Conservation (phyloP, 2,113 vertebrate genomes). For the Dasyornis broadbenti region DNA sequence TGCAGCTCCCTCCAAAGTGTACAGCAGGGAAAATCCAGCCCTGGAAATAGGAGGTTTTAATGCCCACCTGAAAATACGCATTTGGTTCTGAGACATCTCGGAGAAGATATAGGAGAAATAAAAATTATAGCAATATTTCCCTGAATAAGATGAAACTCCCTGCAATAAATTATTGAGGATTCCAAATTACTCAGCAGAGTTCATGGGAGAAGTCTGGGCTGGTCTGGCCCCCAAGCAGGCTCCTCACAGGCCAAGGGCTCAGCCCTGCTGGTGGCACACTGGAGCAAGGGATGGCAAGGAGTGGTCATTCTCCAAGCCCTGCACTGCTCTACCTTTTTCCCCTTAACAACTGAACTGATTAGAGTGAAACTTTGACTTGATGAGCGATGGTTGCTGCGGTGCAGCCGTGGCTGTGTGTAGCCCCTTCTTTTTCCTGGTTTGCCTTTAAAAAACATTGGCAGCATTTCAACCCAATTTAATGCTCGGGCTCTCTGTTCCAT, state of each 20-base stretch:
- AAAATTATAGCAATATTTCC: background rate
- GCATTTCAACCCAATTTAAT: constrained; percentile 37
- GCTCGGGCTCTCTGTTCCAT: constrained; percentile 25
- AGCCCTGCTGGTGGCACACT: background rate
- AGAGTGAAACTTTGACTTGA: constrained; percentile 71
- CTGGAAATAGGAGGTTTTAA: background rate
- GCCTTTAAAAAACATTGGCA: constrained; percentile 60
- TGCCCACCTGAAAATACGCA: background rate
- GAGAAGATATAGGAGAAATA: background rate
- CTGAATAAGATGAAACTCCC: background rate
- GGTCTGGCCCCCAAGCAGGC: background rate
- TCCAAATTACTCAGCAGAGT: background rate
- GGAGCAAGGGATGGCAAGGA: background rate
- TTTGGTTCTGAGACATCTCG: background rate
- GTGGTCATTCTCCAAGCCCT: background rate
- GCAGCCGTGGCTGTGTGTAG: constrained; percentile 36
- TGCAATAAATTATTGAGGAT: background rate
- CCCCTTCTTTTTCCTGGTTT: constrained; percentile 64
- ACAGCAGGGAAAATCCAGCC: background rate
- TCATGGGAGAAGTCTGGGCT: background rate
- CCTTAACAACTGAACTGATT: constrained; percentile 74
- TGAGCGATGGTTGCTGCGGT: constrained; percentile 63
- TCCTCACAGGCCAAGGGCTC: background rate
- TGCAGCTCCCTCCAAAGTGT: background rate
- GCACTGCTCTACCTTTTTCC: constrained; percentile 28